Conservation (phyloP, 1,140 invertebrate species). For the Doryteuthis pealeii region DNA sequence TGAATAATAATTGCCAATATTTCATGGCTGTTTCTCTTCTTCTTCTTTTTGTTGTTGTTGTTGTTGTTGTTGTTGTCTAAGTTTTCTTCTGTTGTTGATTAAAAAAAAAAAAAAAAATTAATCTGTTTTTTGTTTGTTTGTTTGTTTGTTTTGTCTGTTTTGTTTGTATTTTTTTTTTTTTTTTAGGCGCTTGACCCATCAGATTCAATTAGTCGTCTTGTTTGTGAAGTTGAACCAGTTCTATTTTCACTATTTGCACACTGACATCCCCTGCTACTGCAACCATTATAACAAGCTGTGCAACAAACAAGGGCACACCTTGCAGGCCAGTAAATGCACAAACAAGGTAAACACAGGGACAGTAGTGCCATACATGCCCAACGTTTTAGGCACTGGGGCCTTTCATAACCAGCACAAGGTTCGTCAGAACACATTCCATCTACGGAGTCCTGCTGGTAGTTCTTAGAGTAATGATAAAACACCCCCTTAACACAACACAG, state of each 20-base stretch:
- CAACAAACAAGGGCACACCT: conserved; percentile 75
- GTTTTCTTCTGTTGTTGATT: no score
- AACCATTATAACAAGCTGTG: conserved; percentile 79
- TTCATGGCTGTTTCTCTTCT: no score
- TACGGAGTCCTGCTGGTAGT: conserved; percentile 66
- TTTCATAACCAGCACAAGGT: conserved; percentile 75
- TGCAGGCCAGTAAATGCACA: conserved; percentile 90
- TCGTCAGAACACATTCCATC: conserved; percentile 74
- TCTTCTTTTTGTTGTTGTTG: no score
- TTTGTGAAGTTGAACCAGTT: conserved; percentile 25
- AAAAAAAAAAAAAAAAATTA: neutral
- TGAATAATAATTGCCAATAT: neutral
- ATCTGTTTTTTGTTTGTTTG: neutral
- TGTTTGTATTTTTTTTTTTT: no score
- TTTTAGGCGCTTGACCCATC: conserved; percentile 29
- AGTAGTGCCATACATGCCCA: conserved; percentile 84
- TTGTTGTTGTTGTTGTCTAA: no score
- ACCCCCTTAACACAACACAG: conserved; percentile 90
- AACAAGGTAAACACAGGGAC: conserved; percentile 77
- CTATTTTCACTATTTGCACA: conserved; percentile 26
- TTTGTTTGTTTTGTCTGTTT: no score
- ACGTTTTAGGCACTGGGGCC: conserved; percentile 70
- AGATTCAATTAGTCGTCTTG: conserved; percentile 31
- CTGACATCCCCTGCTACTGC: conserved; percentile 71
- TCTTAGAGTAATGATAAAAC: conserved; percentile 87